Percentiles rank a stretch among this genome's conserved stretches.
Conservation (phyloP, 2,113 vertebrate species). For the Nyctereutes procyonoides region DNA sequence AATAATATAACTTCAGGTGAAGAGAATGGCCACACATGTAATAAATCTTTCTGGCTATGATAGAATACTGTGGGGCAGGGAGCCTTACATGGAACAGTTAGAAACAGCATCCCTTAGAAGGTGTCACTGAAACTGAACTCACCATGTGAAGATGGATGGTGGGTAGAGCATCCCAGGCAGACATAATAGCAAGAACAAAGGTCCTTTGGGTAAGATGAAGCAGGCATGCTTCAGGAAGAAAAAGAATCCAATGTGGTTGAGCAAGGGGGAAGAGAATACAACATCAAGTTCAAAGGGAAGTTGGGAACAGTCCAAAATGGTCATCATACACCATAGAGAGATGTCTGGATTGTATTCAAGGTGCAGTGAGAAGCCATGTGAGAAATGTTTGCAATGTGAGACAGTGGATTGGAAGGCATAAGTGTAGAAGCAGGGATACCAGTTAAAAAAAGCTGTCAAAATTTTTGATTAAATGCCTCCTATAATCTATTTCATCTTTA, state of each 20-base stretch:
- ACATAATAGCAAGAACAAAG: background rate
- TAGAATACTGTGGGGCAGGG: background rate
- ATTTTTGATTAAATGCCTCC: background rate
- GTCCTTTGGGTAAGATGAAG: background rate
- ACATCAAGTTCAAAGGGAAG: background rate
- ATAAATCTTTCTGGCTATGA: background rate
- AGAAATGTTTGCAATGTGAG: background rate
- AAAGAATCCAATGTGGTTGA: background rate
- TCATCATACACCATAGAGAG: background rate
- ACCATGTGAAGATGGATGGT: background rate
- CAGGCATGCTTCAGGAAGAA: background rate
- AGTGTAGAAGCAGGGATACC: background rate
- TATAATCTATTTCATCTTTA: background rate
- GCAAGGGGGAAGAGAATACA: background rate
- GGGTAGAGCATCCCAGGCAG: background rate
- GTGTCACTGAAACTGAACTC: background rate
- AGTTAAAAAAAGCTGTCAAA: background rate
- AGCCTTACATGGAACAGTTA: background rate
- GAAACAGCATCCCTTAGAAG: background rate
- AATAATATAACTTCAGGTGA: background rate
- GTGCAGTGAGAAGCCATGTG: background rate
- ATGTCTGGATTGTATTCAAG: conserved; percentile 26
- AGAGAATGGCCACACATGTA: background rate
- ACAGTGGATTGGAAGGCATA: background rate
- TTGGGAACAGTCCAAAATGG: background rate